Evolutionary conservation across 2,888 invertebrate species (phyloP).

Genomic region (Mycogona germanica): DNA sequence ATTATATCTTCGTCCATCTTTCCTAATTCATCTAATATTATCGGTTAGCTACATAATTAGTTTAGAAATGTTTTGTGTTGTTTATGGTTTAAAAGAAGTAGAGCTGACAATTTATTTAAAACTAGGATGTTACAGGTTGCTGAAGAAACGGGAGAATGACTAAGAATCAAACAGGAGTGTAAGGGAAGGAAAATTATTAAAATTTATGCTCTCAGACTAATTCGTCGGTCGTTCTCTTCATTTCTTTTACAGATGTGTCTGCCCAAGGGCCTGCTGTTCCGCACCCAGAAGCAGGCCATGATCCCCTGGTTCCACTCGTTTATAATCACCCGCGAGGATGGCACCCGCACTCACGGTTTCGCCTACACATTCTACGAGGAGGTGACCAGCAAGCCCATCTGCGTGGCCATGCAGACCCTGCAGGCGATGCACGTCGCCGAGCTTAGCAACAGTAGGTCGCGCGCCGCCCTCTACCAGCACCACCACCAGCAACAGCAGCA

Average conservation of each 20-base stretch:
- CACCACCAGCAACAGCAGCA: no score
- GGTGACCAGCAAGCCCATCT: slow-evolving; percentile 81
- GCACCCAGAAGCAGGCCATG: slow-evolving; percentile 77
- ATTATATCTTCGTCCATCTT: no score
- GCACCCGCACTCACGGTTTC: slow-evolving; percentile 85
- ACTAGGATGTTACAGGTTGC: no score
- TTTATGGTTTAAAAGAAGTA: no score
- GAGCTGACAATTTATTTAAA: no score
- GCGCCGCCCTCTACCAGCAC: slow-evolving; percentile 14
- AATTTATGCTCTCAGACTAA: no score
- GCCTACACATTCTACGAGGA: slow-evolving; percentile 94
- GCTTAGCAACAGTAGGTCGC: slow-evolving; percentile 60
- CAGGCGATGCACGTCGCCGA: slow-evolving; percentile 68
- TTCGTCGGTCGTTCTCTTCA: neutral
- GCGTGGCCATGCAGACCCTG: slow-evolving; percentile 89
- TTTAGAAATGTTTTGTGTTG: no score
- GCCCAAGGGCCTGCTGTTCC: slow-evolving; percentile 86
- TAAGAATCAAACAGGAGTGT: no score
- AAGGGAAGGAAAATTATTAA: neutral
- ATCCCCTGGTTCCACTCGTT: slow-evolving; percentile 91
- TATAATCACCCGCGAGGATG: slow-evolving; percentile 94
- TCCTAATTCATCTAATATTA: no score
- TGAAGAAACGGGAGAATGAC: no score
- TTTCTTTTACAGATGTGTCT: slow-evolving; percentile 62
- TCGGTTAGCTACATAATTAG: no score